These are phyloP conservation scores for Manis javanica DNA, from an alignment of 2,797 vertebrate species.

Conservation along the genomic window DNA sequence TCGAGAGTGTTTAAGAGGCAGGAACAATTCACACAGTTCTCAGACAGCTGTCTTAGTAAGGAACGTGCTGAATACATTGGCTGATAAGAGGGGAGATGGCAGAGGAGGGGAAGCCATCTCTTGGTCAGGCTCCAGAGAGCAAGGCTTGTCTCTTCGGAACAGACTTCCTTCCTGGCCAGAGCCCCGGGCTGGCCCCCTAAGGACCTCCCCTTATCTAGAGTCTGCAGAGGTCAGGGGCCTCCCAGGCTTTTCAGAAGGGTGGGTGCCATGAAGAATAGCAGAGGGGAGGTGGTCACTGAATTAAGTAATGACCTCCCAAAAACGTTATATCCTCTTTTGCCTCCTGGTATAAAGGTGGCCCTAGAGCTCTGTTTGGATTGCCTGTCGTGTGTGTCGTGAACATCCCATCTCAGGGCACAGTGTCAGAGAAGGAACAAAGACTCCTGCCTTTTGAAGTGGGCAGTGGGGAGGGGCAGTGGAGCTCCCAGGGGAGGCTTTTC, in stretches of 20 bases:
- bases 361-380: background rate
- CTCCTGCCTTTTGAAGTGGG: background rate
- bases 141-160: no score
- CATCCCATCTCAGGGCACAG: fast-evolving
- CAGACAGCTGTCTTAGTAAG: background rate
- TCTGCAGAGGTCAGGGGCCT: background rate
- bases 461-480: background rate
- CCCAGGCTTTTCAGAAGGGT: background rate
- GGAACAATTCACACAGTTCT: background rate
- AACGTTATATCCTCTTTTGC: background rate
- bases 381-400: background rate
- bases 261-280: background rate
- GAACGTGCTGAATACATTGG: background rate
- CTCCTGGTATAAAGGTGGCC: background rate
- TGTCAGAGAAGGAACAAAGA: background rate
- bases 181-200: background rate
- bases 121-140: background rate
- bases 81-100: background rate
- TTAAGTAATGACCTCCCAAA: background rate
- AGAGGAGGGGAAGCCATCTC: background rate
- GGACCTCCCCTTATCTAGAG: background rate
- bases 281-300: background rate
- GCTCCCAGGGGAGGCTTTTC: background rate
- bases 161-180: background rate
- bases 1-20: background rate